A percentile compares a stretch with the other conserved stretches of the same genome.
Evolutionary conservation across 2,888 invertebrate species (phyloP).

Genomic region (Drymonia ruficornis): DNA sequence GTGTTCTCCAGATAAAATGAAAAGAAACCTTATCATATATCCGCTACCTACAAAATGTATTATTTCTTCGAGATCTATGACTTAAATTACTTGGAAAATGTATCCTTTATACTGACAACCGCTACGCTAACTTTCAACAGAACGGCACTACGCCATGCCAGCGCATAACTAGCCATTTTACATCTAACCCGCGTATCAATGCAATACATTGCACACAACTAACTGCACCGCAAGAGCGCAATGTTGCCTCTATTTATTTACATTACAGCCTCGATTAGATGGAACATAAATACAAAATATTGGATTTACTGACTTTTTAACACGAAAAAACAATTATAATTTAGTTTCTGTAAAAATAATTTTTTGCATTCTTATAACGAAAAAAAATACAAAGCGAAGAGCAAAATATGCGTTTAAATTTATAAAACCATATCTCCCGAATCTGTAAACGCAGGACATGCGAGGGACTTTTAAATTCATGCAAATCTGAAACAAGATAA

Average conservation of each 20-base stretch:
- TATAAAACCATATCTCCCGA: too few relatives aligned
- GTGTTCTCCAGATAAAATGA: too few relatives aligned
- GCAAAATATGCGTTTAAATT: too few relatives aligned
- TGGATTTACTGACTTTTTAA: too few relatives aligned
- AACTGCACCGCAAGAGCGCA: conserved; percentile 5
- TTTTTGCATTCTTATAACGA: too few relatives aligned
- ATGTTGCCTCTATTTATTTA: conserved; percentile 22
- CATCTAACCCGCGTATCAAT: conserved; percentile 52
- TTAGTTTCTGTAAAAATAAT: too few relatives aligned
- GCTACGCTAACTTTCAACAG: conserved; percentile 38
- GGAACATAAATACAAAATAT: conserved; percentile 19
- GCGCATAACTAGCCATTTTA: conserved; percentile 45
- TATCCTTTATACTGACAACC: not conserved
- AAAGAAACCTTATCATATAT: too few relatives aligned
- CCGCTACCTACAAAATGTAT: too few relatives aligned
- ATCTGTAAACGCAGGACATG: conserved; percentile 64
- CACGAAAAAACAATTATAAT: too few relatives aligned
- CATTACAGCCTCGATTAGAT: conserved; percentile 5
- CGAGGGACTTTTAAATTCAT: conserved; percentile 70
- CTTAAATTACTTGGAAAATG: too few relatives aligned
- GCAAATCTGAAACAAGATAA: conserved; percentile 69
- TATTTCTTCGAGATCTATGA: too few relatives aligned
- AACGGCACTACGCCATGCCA: conserved; percentile 32
- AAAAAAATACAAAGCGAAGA: too few relatives aligned
- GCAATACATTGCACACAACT: conserved; percentile 21